These are phyloP conservation scores for Ceyx margarethae DNA, from an alignment of 2,113 vertebrate genomes.

Conservation along the genomic window DNA sequence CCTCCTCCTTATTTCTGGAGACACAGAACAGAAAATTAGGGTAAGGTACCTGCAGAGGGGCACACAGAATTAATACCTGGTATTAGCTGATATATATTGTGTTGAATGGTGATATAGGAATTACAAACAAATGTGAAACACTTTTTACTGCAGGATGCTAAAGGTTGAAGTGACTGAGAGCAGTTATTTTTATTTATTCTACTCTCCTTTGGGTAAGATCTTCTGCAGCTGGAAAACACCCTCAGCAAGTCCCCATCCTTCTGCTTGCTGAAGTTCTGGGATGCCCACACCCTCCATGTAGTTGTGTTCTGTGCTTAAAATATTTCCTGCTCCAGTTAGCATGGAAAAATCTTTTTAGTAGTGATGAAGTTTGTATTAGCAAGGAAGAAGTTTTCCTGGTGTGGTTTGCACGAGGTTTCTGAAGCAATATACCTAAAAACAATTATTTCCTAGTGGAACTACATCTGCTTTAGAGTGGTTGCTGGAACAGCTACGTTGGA, in stretches of 20 bases:
- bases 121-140: background rate
- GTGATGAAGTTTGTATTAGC: background rate
- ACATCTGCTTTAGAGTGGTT: constrained; percentile 21
- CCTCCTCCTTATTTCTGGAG: background rate
- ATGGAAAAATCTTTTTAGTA: background rate
- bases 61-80: background rate
- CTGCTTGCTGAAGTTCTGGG: background rate
- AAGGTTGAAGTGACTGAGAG: background rate
- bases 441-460: background rate
- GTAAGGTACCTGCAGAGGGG: background rate
- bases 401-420: background rate
- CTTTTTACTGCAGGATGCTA: background rate
- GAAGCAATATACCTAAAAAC: background rate
- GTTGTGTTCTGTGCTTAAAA: background rate
- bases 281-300: background rate
- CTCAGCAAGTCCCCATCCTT: background rate
- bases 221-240: background rate
- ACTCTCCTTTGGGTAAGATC: background rate
- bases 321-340: background rate
- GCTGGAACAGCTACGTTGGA: background rate
- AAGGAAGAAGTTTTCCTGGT: background rate
- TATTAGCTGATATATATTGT: too few relatives aligned
- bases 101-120: background rate
- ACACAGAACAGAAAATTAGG: background rate
- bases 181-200: background rate